Percentiles rank a stretch among this genome's conserved stretches.
phyloP scores from a whole-genome alignment of 2,113 vertebrate species.

The Coracopsis vasa region DNA sequence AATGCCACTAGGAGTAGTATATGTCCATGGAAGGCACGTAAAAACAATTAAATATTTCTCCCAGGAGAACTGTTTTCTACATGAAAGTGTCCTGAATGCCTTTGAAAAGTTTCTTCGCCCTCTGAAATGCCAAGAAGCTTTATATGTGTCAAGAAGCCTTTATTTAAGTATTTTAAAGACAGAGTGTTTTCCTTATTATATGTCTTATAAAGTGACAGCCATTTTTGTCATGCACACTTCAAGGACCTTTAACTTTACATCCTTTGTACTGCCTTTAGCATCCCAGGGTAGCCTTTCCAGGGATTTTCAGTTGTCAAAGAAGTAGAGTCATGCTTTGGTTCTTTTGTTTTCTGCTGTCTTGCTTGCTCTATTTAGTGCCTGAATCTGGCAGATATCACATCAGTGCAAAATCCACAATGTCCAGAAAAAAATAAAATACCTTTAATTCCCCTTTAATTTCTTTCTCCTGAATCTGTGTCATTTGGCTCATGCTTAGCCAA shows the following conservation, averaged over 20 bases:
- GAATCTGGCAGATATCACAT: background rate
- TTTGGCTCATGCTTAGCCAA: background rate
- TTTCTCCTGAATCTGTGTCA: background rate
- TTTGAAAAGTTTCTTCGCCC: background rate
- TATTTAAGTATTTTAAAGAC: background rate
- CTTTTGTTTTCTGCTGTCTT: background rate
- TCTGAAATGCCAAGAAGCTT: background rate
- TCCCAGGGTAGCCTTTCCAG: background rate
- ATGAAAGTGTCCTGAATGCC: background rate
- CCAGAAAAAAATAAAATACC: background rate
- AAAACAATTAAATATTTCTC: background rate
- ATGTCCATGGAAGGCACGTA: background rate
- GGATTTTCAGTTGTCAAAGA: background rate
- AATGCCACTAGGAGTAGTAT: background rate
- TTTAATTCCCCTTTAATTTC: background rate
- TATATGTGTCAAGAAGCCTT: background rate
- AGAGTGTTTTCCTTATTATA: background rate
- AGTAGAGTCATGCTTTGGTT: background rate
- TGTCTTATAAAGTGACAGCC: background rate
- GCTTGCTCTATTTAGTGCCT: background rate
- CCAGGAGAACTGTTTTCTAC: background rate
- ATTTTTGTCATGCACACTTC: background rate
- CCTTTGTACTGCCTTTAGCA: background rate
- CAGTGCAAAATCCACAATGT: background rate
- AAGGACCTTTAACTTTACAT: background rate